phyloP scores from a whole-genome alignment of 2,888 invertebrate species.

The Aradus depressus region DNA sequence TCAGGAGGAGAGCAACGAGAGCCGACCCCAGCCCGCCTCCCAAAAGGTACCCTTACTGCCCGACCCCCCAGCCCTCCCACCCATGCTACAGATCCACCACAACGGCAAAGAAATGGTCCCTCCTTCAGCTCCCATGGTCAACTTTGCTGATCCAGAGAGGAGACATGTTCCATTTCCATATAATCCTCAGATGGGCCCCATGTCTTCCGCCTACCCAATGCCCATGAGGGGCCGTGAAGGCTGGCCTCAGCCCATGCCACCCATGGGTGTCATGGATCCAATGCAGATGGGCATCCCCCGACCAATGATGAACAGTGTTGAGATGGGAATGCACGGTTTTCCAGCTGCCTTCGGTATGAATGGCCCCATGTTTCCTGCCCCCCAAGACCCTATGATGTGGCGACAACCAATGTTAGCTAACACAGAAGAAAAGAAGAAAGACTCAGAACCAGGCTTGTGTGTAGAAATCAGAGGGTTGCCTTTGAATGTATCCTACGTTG shows the following conservation, averaged over 20 bases:
- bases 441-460: constrained; percentile 38
- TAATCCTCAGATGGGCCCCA: constrained; percentile 14
- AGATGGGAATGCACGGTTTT: constrained; percentile 10
- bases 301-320: constrained; percentile 16
- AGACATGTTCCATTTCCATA: constrained; percentile 10
- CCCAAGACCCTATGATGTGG: constrained; percentile 11
- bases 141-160: constrained; percentile 11
- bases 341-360: constrained; percentile 15
- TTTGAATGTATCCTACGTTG: constrained; percentile 59
- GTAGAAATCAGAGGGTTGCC: constrained; percentile 65
- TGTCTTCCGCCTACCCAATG: constrained; percentile 9
- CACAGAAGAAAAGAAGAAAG: neutral
- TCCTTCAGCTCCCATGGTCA: constrained; percentile 7
- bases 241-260: constrained; percentile 15
- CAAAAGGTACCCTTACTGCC: constrained; percentile 17
- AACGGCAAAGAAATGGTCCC: constrained; percentile 21
- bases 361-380: constrained; percentile 8
- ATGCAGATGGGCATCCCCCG: constrained; percentile 18
- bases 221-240: constrained; percentile 20
- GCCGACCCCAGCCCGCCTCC: neutral
- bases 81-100: constrained; percentile 23
- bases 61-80: constrained; percentile 26
- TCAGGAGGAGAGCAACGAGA: constrained; percentile 2
- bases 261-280: constrained; percentile 22
- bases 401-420: constrained; percentile 7